A percentile compares a stretch with the other conserved stretches of the same genome.
phyloP scores from a whole-genome alignment of 53 echinoderm and acorn worm species.

The Holothuria leucospilota region DNA sequence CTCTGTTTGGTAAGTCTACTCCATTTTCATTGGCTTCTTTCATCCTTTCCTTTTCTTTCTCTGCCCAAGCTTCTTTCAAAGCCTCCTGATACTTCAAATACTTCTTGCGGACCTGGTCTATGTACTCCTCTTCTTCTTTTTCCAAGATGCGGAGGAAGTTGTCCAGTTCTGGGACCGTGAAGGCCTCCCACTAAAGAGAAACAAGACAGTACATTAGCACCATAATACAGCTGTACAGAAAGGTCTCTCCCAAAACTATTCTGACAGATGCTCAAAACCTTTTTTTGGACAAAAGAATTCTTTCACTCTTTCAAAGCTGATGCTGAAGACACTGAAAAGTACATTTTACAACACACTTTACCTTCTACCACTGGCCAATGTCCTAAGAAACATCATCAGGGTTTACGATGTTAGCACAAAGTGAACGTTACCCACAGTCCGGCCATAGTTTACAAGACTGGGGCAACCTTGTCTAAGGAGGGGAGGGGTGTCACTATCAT shows the following conservation, averaged over 20 bases:
- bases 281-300: too few species aligned
- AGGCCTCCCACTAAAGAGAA: slow-evolving; percentile 88
- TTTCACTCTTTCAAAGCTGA: too few species aligned
- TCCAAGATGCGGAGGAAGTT: slow-evolving; percentile 91
- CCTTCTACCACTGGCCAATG: too few species aligned
- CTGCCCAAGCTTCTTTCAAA: slow-evolving; percentile 71
- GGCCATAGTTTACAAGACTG: too few species aligned
- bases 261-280: background rate
- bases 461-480: too few species aligned
- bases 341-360: too few species aligned
- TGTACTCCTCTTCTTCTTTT: slow-evolving; percentile 95
- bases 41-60: slow-evolving; percentile 31
- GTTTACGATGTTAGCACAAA: too few species aligned
- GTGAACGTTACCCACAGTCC: too few species aligned
- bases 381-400: too few species aligned
- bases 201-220: background rate
- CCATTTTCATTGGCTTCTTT: background rate
- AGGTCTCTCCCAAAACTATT: background rate
- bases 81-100: slow-evolving; percentile 76
- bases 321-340: too few species aligned
- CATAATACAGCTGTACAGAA: background rate
- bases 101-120: slow-evolving; percentile 76
- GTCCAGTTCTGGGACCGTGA: slow-evolving; percentile 80
- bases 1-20: background rate
- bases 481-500: too few species aligned